Base-by-base conservation (phyloP, 2,888 invertebrate species). In the Epistrophe grossulariae region DNA sequence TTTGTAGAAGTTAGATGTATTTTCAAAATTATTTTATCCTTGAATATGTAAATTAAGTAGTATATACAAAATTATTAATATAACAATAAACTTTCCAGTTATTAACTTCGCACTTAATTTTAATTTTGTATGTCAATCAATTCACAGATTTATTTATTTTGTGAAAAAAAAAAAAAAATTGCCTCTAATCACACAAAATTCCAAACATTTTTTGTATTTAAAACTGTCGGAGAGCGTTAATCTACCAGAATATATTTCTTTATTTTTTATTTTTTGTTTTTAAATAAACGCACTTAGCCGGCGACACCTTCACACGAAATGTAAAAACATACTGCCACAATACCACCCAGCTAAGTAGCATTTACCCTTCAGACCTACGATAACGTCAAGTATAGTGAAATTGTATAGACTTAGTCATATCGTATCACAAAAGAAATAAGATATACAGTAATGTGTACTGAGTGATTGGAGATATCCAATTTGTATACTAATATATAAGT, bases 361-460 rank as follows among this genome's bases (percentile, higher is more conserved):
- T 50, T 70, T 81, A 57, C 31, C 81, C 81, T 78, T 62, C 43
- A 73, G 70, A 70, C 81, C 78, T 73, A 70, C 78, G 70, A 81
- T 72, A 84, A 77, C 28, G 50, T 4, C 15, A 52, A 38, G 31
- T 62, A 60, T 60, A 24, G 24, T 48, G 13, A 19, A 45, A 52
- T 74, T 70, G 62, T 78, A 72, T 77, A 68, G 82, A 71, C 68
- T 60, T 62, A 70, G 62, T 73, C 73, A 78, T 73, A 28, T 57
- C 70, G 52, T 73, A 78, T 78, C 77, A 74, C 62, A 68, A 73
- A 60, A 74, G 38, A 70, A 72, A 71, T 60, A 40, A 17, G 35
- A 72, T 52, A 55, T n/a, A 45, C 15, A 52, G 35, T 71, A 15
- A 9, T 38, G 35, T 52, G 68, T 52, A 68, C 7, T 38, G 13